Percentiles rank a stretch among this genome's conserved stretches.
Evolutionary conservation across 1,140 invertebrate genomes (phyloP).

Genomic region (Hyles euphorbiae): DNA sequence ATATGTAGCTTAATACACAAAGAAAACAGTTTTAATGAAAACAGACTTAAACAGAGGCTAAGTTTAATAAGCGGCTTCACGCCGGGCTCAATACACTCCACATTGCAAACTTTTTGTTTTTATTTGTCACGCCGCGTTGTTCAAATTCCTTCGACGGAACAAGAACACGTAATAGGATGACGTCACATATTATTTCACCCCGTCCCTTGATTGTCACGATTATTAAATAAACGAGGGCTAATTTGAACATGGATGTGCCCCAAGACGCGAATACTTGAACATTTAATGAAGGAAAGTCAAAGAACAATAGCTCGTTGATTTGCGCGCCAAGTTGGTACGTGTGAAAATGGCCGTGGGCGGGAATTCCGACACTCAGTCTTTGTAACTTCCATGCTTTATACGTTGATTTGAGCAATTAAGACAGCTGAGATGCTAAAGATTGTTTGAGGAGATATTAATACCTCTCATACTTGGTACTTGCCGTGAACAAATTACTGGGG

Average conservation of each 20-base stretch:
- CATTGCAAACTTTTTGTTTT: not conserved
- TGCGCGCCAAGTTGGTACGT: constrained; percentile 29
- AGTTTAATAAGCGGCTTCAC: too few relatives aligned
- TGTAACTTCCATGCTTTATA: constrained; percentile 1
- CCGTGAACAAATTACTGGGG: too few relatives aligned
- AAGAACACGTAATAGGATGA: constrained; percentile 41
- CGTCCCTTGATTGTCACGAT: constrained; percentile 46
- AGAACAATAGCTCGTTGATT: constrained; percentile 45
- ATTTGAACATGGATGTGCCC: constrained; percentile 37
- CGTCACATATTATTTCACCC: constrained; percentile 45
- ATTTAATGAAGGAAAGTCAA: constrained; percentile 49
- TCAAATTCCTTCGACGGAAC: not conserved
- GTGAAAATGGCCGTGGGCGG: constrained; percentile 17
- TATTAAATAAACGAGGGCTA: constrained; percentile 55
- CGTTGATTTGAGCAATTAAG: too few relatives aligned
- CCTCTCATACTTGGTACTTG: too few relatives aligned
- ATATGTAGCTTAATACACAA: too few relatives aligned
- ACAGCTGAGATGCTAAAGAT: too few relatives aligned
- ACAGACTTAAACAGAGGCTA: too few relatives aligned
- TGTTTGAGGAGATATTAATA: too few relatives aligned
- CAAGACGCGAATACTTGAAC: constrained; percentile 35
- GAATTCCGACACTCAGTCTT: constrained; percentile 2
- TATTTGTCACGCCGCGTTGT: not conserved
- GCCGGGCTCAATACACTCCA: too few relatives aligned
- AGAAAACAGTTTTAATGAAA: too few relatives aligned